phyloP scores from a whole-genome alignment of 1,140 invertebrate genomes.

The Panagrolaimus sp. region DNA sequence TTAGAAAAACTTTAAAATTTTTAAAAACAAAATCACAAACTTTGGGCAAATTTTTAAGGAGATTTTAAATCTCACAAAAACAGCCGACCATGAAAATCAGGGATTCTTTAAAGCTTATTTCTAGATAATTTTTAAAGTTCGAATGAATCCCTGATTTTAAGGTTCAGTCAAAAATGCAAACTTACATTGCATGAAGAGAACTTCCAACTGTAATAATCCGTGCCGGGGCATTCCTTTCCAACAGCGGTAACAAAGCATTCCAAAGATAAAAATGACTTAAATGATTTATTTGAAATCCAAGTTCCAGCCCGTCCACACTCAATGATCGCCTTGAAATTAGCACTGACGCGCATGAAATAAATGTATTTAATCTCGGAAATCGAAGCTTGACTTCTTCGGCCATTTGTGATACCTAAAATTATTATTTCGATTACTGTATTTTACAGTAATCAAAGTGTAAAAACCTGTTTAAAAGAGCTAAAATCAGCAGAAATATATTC shows the following conservation, averaged over 20 bases:
- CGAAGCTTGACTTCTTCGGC: slow-evolving; percentile 35
- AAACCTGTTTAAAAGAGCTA: slow-evolving; percentile 33
- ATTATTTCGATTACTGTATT: background rate
- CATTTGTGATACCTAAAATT: slow-evolving; percentile 32
- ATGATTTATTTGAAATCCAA: slow-evolving; percentile 45
- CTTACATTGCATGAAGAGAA: slow-evolving; percentile 43
- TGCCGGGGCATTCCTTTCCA: slow-evolving; percentile 40
- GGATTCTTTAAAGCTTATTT: no score
- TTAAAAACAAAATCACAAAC: no score
- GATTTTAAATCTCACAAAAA: no score
- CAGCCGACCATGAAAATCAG: no score
- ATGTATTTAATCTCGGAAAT: slow-evolving; percentile 32
- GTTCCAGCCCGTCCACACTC: slow-evolving; percentile 33
- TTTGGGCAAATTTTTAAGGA: no score
- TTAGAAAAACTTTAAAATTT: no score
- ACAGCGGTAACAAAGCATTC: slow-evolving; percentile 34
- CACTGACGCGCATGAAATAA: slow-evolving; percentile 41
- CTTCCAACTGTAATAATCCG: slow-evolving; percentile 43
- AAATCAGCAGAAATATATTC: slow-evolving; percentile 41
- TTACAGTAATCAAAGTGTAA: background rate
- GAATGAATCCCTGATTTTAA: no score
- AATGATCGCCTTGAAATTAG: slow-evolving; percentile 26
- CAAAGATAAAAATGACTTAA: slow-evolving; percentile 38
- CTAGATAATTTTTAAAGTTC: no score
- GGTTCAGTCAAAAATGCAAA: no score